Conservation (phyloP, 2,888 invertebrate genomes). For the Clanis bilineata region DNA sequence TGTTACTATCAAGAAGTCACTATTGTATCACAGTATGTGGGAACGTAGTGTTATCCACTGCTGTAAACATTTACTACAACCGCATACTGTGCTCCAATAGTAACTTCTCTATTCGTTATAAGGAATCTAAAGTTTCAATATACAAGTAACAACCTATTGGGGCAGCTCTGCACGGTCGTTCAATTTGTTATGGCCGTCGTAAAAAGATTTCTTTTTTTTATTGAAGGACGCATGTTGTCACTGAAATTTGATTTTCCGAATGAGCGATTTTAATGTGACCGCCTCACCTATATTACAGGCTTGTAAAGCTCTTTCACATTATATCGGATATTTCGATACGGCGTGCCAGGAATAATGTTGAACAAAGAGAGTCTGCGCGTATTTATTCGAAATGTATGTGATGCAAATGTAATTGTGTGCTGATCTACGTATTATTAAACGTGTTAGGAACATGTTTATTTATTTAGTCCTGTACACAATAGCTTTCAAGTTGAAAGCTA, state of each 20-base stretch:
- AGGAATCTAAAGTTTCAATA: too few species aligned
- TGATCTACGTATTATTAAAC: background rate
- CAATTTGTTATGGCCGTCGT: conserved; percentile 41
- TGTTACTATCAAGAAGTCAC: too few species aligned
- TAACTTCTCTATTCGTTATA: too few species aligned
- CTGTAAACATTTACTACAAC: too few species aligned
- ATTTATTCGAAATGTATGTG: background rate
- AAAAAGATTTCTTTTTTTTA: conserved; percentile 46
- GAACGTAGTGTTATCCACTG: too few species aligned
- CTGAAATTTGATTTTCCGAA: conserved; percentile 64
- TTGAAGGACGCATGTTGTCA: conserved; percentile 49
- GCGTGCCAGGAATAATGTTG: background rate
- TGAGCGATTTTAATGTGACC: conserved; percentile 52
- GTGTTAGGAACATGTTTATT: background rate
- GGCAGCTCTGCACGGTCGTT: conserved; percentile 35
- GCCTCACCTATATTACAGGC: conserved; percentile 29
- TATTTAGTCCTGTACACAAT: too few species aligned
- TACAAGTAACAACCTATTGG: too few species aligned
- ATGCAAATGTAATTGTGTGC: background rate
- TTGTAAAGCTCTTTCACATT: conserved; percentile 18
- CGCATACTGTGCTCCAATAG: too few species aligned
- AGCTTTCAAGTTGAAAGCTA: too few species aligned
- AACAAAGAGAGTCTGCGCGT: background rate
- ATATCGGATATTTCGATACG: conserved; percentile 2
- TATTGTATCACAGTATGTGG: too few species aligned